Base-by-base conservation (phyloP, 2,113 vertebrate species). In the Bujurquina vittata region DNA sequence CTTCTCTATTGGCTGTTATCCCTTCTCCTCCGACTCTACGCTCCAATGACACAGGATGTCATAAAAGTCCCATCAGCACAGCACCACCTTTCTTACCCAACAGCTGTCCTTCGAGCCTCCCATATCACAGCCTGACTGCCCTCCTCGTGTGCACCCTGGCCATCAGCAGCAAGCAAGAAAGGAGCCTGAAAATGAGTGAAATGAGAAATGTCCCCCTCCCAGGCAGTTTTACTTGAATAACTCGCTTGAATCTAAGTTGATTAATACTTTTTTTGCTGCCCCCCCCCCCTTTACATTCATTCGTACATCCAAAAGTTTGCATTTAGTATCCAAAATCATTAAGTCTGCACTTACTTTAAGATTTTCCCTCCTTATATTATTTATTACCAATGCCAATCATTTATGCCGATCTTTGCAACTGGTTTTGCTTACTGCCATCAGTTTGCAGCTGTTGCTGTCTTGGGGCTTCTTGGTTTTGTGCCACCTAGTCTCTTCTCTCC, bases 1-100 rank as follows among this genome's bases (percentile, higher is more conserved):
- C 75, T 57, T 75, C 84, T 79, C 81, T 81, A 40, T 65, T n/a
- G 79, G 85, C 67, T 69, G 75, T 78, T 49, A 81, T 76, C 73
- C 85, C 10, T 73, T 76, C 58, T 49, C 57, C 76, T 83, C 58
- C 81, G 72, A 73, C 84, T 87, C 67, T 37, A 79, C 29, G 78
- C 88, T 85, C 63, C 83, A 76, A 43, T 17, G 23, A 61, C 73
- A 80, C 73, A 87, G 84, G 80, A 88, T 84, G 85, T 91, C 89
- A 84, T 92, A 85, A 87, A 93, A 91, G 57, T 84, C 73, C 86
- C 87, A 93, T 91, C 85, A 87, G 55, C 61, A 11, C 83, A 84
- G 87, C 62, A 62, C 79, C 78, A 83, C 89, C 82, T 90, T 77
- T 78, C 63, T 75, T 59, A 46, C 80, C 80, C 83, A 77, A 65